Percentiles rank a stretch among this genome's conserved stretches.
Evolutionary conservation across 2,888 invertebrate species (phyloP).

Genomic region (Noctua janthina): DNA sequence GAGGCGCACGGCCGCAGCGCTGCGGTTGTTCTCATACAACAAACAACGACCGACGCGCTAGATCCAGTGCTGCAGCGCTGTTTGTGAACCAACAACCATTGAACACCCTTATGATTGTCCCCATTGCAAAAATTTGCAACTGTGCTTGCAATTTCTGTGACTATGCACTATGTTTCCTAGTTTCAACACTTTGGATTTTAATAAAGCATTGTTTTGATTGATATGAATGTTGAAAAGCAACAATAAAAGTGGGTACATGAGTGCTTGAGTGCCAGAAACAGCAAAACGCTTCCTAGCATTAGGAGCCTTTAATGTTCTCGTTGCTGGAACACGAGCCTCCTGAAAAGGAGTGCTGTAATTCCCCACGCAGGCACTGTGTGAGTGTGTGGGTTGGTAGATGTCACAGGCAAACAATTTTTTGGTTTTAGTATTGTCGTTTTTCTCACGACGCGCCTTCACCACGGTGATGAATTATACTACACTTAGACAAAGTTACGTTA

Average conservation of each 20-base stretch:
- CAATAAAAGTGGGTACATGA: background rate
- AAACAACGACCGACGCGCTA: slow-evolving; percentile 41
- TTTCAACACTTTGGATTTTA: background rate
- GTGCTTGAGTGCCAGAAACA: too few species aligned
- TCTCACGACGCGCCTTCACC: background rate
- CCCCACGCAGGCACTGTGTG: too few species aligned
- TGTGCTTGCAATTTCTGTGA: slow-evolving; percentile 7
- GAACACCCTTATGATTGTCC: slow-evolving; percentile 34
- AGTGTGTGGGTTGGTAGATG: background rate
- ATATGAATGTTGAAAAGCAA: background rate
- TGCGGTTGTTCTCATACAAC: slow-evolving; percentile 61
- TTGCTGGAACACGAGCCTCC: too few species aligned
- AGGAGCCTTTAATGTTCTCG: too few species aligned
- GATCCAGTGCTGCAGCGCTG: slow-evolving; percentile 20
- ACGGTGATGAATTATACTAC: background rate
- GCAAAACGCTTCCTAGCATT: too few species aligned
- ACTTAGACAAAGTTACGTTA: too few species aligned
- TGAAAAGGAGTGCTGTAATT: too few species aligned
- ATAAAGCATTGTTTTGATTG: background rate
- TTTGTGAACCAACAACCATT: slow-evolving; percentile 43
- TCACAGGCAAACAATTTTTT: background rate
- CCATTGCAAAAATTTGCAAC: slow-evolving; percentile 22
- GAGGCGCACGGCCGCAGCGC: slow-evolving; percentile 34
- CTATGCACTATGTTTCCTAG: background rate
- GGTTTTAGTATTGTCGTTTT: too few species aligned